Conservation (phyloP, 2,113 vertebrate genomes). For the Lophius piscatorius region DNA sequence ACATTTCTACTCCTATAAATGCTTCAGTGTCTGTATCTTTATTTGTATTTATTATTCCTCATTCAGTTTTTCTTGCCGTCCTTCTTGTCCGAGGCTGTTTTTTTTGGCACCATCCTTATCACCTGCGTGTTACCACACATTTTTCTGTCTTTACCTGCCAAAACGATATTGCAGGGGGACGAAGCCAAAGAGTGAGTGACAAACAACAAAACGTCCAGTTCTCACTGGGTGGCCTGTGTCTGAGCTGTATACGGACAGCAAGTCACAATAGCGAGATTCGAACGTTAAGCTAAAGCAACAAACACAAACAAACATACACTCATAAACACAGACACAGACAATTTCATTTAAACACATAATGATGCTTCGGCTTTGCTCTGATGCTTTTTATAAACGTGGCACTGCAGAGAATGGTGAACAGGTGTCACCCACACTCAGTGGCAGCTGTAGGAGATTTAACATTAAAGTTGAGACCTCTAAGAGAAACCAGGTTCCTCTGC, state of each 20-base stretch:
- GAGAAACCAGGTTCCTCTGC: constrained; percentile 20
- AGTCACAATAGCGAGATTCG: constrained; percentile 45
- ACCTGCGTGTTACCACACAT: constrained; percentile 17
- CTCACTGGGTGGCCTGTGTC: constrained; percentile 46
- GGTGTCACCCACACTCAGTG: constrained; percentile 44
- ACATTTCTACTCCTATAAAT: constrained; percentile 18
- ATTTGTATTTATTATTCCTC: no score
- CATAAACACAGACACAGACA: background rate
- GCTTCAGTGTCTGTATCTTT: background rate
- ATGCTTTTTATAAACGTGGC: constrained; percentile 60
- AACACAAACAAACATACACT: background rate
- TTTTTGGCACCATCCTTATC: constrained; percentile 2
- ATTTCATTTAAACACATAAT: no score
- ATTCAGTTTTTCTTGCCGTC: background rate
- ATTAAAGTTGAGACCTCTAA: background rate
- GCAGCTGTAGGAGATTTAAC: constrained; percentile 32
- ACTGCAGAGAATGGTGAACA: constrained; percentile 57
- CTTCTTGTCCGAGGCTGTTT: background rate
- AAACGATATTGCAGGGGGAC: constrained; percentile 39
- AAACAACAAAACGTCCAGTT: constrained; percentile 41
- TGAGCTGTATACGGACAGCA: constrained; percentile 43
- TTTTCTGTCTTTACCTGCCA: constrained; percentile 22
- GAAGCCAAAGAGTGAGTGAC: constrained; percentile 1
- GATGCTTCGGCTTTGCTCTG: constrained; percentile 44
- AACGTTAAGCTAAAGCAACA: constrained; percentile 7